A percentile compares a stretch with the other conserved stretches of the same genome.
These are phyloP conservation scores for Leptinotarsa peninsularis DNA, from an alignment of 2,888 invertebrate species.

Conservation along the genomic window DNA sequence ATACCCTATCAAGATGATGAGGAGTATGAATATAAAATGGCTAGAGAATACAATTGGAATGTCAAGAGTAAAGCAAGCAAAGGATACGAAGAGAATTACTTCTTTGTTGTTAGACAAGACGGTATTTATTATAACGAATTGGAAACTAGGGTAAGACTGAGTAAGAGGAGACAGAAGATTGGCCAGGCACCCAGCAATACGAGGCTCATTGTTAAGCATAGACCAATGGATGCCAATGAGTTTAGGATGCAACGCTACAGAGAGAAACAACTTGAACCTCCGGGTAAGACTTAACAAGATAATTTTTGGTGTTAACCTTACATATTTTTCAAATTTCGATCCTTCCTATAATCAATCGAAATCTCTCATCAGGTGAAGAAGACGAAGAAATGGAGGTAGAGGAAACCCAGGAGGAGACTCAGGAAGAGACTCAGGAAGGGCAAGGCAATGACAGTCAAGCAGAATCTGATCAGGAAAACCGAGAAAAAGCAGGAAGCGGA, in stretches of 20 bases:
- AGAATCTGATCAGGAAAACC: conserved; percentile 66
- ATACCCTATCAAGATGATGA: conserved; percentile 89
- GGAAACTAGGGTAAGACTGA: conserved; percentile 93
- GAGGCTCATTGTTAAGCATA: conserved; percentile 88
- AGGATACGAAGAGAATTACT: conserved; percentile 96
- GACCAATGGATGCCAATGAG: conserved; percentile 86
- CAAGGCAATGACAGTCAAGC: conserved; percentile 70
- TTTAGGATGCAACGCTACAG: conserved; percentile 87
- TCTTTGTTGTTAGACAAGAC: conserved; percentile 90
- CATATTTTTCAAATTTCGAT: no score
- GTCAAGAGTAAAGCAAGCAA: conserved; percentile 88
- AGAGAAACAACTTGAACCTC: conserved; percentile 89
- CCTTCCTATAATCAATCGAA: not conserved
- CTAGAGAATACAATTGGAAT: conserved; percentile 99
- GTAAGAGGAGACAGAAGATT: conserved; percentile 88
- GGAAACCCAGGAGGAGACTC: conserved; percentile 56
- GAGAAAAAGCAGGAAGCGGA: conserved; percentile 58
- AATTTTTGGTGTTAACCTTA: no score
- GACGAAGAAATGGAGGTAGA: conserved; percentile 72
- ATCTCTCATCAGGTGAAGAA: conserved; percentile 66
- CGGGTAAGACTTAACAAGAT: conserved; percentile 67
- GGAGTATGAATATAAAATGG: conserved; percentile 97
- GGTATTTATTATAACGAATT: conserved; percentile 95
- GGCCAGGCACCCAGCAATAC: conserved; percentile 77
- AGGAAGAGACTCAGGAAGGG: conserved; percentile 50